These are phyloP conservation scores for Heterochromis multidens DNA, from an alignment of 2,113 vertebrate species.

Conservation along the genomic window DNA sequence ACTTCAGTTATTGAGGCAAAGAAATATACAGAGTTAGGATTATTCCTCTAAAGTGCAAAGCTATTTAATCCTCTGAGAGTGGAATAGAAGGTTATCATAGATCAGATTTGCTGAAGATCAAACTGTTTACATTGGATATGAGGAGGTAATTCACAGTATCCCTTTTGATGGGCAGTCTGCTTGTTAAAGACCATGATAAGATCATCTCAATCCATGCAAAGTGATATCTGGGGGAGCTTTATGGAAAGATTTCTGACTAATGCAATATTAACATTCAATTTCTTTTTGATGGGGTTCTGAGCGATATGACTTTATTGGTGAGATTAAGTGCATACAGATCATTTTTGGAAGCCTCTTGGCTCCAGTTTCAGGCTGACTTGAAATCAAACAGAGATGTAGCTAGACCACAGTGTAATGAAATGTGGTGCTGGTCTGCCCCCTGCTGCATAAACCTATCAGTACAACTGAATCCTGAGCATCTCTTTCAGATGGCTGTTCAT, in stretches of 20 bases:
- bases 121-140: conserved; percentile 61
- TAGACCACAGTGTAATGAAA: not conserved
- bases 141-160: conserved; percentile 53
- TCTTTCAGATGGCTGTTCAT: not conserved
- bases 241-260: conserved; percentile 46
- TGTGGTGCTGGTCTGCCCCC: conserved; percentile 55
- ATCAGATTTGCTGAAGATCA: conserved; percentile 68
- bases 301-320: conserved; percentile 13
- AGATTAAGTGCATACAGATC: conserved; percentile 27
- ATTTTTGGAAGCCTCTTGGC: conserved; percentile 12
- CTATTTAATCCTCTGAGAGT: conserved; percentile 66
- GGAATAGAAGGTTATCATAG: conserved; percentile 45
- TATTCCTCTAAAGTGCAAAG: conserved; percentile 65
- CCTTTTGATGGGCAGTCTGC: conserved; percentile 45
- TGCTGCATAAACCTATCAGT: conserved; percentile 34
- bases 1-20: conserved; percentile 54
- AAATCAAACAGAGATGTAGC: not conserved
- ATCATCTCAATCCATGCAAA: conserved; percentile 60
- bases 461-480: not conserved
- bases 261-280: conserved; percentile 63
- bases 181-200: conserved; percentile 49
- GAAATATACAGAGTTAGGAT: conserved; percentile 59
- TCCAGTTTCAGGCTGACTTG: not conserved
- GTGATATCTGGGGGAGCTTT: conserved; percentile 49
- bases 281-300: conserved; percentile 29